Conservation (phyloP, 2,888 invertebrate species). For the Mechanitis messenoides region DNA sequence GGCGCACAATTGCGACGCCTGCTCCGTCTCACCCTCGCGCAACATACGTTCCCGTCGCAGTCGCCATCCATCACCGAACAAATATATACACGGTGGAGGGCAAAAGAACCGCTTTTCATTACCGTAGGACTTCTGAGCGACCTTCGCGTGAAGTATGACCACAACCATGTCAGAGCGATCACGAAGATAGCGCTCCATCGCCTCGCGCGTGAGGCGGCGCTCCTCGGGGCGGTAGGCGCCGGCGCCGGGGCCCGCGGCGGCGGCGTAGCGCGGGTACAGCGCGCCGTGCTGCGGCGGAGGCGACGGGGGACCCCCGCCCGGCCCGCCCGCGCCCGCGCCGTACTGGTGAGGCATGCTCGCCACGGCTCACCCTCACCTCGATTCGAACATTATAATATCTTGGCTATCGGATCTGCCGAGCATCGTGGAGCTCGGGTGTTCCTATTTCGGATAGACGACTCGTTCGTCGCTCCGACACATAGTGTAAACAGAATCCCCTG, state of each 20-base stretch:
- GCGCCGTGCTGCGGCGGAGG: slow-evolving; percentile 78
- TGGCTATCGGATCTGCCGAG: slow-evolving; percentile 29
- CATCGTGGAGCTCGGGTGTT: slow-evolving; percentile 35
- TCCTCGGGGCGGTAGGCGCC: slow-evolving; percentile 84
- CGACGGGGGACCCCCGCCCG: slow-evolving; percentile 87
- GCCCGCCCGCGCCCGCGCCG: slow-evolving; percentile 80
- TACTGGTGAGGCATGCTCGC: slow-evolving; percentile 88
- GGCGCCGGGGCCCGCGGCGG: slow-evolving; percentile 75
- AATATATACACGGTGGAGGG: slow-evolving; percentile 98
- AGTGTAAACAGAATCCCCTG: slow-evolving; percentile 31
- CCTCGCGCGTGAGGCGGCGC: slow-evolving; percentile 89
- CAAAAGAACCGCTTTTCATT: slow-evolving; percentile 99
- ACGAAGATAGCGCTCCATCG: slow-evolving; percentile 97
- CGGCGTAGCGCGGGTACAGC: slow-evolving; percentile 80
- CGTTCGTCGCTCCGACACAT: slow-evolving; percentile 34
- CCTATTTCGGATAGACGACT: slow-evolving; percentile 37
- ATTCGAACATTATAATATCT: slow-evolving; percentile 48
- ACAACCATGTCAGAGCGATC: slow-evolving; percentile 97
- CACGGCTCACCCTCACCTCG: slow-evolving; percentile 67
- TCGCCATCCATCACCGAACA: slow-evolving; percentile 99
- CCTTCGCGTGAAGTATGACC: slow-evolving; percentile 98
- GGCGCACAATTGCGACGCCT: slow-evolving; percentile 96
- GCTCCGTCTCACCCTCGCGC: slow-evolving; percentile 91
- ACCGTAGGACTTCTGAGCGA: slow-evolving; percentile 99
- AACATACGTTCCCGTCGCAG: slow-evolving; percentile 95